Conservation (phyloP, 2,113 vertebrate species). For the Pitta sordida region DNA sequence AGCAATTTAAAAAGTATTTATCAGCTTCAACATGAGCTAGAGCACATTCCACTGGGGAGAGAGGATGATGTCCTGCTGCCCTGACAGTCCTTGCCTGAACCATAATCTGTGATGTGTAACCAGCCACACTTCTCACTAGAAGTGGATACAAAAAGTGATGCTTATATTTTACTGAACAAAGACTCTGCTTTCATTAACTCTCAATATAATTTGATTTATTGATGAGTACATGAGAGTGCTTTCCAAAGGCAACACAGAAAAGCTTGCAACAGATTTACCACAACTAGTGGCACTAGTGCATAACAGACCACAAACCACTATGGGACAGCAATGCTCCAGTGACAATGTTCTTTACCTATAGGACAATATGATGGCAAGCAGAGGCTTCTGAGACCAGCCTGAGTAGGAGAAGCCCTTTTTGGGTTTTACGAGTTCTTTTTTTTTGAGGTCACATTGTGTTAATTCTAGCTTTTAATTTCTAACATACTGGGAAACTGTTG, state of each 20-base stretch:
- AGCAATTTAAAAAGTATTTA: not conserved
- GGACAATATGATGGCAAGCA: not conserved
- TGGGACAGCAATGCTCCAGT: not conserved
- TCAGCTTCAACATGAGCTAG: not conserved
- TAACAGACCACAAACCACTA: not conserved
- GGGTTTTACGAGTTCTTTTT: not conserved
- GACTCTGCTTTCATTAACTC: not conserved
- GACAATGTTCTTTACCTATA: not conserved
- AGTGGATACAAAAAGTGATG: not conserved
- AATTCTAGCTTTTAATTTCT: not conserved
- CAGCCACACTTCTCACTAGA: not conserved
- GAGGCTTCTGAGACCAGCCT: not conserved
- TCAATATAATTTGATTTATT: not conserved
- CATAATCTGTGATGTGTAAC: not conserved
- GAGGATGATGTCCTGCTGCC: not conserved
- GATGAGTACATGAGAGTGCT: not conserved
- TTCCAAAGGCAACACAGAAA: not conserved
- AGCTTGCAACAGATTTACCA: not conserved
- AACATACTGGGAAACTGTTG: not conserved
- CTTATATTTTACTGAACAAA: not conserved
- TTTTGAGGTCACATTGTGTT: rapidly evolving
- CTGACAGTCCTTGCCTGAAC: not conserved
- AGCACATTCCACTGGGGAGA: not conserved
- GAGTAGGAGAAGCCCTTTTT: not conserved
- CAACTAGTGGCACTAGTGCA: no score